Conservation (phyloP, 2,888 invertebrate species). For the Thecophora atra region DNA sequence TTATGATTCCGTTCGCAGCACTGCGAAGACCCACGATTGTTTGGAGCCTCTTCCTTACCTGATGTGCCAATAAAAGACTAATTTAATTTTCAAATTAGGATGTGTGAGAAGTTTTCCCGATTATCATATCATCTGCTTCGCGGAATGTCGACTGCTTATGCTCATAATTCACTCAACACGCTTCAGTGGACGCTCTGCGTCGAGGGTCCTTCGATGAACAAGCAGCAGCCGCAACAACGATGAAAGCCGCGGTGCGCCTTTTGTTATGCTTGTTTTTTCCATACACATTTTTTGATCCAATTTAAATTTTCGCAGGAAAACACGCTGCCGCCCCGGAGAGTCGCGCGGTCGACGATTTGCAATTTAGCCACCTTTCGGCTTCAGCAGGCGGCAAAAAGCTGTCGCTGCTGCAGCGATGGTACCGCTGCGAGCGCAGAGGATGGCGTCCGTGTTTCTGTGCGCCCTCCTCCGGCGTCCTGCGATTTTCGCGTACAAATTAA, state of each 20-base stretch:
- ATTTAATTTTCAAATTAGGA: constrained; percentile 30
- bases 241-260: constrained; percentile 35
- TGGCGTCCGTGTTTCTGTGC: constrained; percentile 14
- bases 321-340: constrained; percentile 42
- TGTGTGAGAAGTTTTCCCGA: constrained; percentile 8
- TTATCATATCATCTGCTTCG: constrained; percentile 28
- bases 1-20: constrained; percentile 1
- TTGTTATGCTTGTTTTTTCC: constrained; percentile 40
- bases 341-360: constrained; percentile 60
- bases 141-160: not conserved
- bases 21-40: not conserved
- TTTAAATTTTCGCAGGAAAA: constrained; percentile 41
- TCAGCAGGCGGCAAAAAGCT: constrained; percentile 58
- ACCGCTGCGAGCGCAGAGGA: constrained; percentile 48
- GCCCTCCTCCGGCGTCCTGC: not conserved
- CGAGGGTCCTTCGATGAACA: constrained; percentile 47
- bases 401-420: constrained; percentile 32
- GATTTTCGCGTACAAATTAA: constrained; percentile 56
- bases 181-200: constrained; percentile 48
- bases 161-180: constrained; percentile 52
- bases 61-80: constrained; percentile 11
- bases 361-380: constrained; percentile 66
- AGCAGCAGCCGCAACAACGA: constrained; percentile 6
- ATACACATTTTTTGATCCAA: constrained; percentile 43
- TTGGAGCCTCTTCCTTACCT: not conserved